Evolutionary conservation across 2,113 vertebrate species (phyloP).

Genomic region (Oryzias woworae): DNA sequence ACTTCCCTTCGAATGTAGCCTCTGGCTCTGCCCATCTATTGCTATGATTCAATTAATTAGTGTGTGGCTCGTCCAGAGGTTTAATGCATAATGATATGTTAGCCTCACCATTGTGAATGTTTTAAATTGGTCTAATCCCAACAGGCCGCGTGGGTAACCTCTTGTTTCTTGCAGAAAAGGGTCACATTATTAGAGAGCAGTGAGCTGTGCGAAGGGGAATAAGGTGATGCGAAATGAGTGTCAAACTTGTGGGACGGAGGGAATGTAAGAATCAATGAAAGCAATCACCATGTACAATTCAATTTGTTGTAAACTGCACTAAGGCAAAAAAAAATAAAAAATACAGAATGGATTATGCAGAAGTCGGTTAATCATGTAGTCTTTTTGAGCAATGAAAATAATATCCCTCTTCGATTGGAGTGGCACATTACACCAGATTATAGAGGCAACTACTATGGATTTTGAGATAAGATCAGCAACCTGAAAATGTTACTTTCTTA

Average conservation of each 20-base stretch:
- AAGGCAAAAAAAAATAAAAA: conserved; percentile 15
- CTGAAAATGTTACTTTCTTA: neutral
- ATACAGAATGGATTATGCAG: conserved; percentile 29
- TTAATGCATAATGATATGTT: conserved; percentile 64
- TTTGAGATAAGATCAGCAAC: neutral
- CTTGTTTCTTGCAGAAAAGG: conserved; percentile 35
- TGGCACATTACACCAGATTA: conserved; percentile 3
- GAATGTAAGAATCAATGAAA: conserved; percentile 66
- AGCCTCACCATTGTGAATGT: conserved; percentile 47
- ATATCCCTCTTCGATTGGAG: conserved; percentile 22
- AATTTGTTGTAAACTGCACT: conserved; percentile 55
- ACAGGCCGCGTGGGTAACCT: conserved; percentile 41
- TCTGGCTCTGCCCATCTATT: conserved; percentile 58
- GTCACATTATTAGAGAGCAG: conserved; percentile 58
- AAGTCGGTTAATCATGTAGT: conserved; percentile 45
- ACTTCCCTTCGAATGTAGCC: conserved; percentile 55
- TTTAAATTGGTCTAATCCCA: conserved; percentile 67
- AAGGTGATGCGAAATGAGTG: conserved; percentile 38
- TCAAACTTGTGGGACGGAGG: conserved; percentile 40
- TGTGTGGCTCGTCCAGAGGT: conserved; percentile 60
- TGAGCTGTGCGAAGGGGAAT: conserved; percentile 53
- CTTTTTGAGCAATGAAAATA: conserved; percentile 33
- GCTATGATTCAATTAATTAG: conserved; percentile 77
- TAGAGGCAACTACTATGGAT: conserved; percentile 8
- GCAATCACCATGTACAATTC: conserved; percentile 63